Conservation (phyloP, 2,797 vertebrate species). For the Anableps anableps region DNA sequence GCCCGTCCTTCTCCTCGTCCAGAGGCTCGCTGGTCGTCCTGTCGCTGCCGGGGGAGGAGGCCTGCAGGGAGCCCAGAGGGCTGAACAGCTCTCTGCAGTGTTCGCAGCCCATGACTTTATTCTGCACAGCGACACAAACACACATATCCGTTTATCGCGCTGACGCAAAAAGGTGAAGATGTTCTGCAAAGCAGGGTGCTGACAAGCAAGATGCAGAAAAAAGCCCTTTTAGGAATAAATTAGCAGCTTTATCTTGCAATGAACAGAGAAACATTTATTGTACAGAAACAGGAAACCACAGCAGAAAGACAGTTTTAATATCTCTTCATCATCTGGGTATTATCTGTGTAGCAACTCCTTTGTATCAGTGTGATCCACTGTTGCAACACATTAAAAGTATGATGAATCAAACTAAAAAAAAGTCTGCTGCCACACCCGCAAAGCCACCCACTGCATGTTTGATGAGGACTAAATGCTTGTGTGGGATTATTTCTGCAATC, state of each 20-base stretch:
- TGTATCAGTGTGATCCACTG: not conserved
- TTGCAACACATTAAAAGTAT: not conserved
- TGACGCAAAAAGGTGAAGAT: not conserved
- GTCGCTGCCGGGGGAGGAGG: slow-evolving; percentile 74
- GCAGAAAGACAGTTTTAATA: not conserved
- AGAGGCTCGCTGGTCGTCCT: slow-evolving; percentile 73
- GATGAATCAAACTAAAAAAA: slow-evolving; percentile 3
- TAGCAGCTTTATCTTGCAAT: not conserved
- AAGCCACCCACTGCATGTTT: slow-evolving; percentile 14
- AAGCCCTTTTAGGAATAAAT: not conserved
- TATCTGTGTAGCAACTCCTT: not conserved
- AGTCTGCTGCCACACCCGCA: slow-evolving; percentile 17
- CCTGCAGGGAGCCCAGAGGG: slow-evolving; percentile 88
- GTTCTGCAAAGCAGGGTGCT: not conserved
- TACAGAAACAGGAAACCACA: not conserved
- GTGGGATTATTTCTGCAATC: slow-evolving; percentile 30
- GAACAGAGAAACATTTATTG: not conserved
- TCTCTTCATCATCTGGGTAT: not conserved
- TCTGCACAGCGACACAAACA: slow-evolving; percentile 42
- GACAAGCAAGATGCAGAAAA: not conserved
- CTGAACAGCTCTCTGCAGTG: slow-evolving; percentile 94
- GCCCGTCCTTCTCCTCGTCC: slow-evolving; percentile 94
- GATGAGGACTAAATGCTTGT: not conserved
- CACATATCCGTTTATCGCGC: not conserved
- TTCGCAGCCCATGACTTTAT: slow-evolving; percentile 93